Evolutionary conservation across 2,797 vertebrate genomes (phyloP), one percentile per base, ranked within the genome.

Genomic region (Sebastes iracundus): DNA sequence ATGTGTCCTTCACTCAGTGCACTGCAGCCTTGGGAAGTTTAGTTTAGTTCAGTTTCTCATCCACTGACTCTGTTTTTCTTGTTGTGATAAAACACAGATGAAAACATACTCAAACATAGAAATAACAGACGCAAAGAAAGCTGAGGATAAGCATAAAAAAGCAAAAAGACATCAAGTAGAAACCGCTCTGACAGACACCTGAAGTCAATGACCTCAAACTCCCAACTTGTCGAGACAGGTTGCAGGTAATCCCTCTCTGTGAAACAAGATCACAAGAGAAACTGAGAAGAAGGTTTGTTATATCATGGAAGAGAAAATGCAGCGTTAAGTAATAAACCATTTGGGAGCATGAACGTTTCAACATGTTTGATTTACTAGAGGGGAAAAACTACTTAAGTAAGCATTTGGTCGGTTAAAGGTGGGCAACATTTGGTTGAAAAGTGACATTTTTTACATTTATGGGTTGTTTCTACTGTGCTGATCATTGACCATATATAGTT

Each of bases 361-460:
- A 52, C 49, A 52, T 49, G 49, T 52, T 20, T 52, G 18, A 52
- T 52, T 16, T 46, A 46, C 42, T 46, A 7, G 49, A 52, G 18
- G 49, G 0, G 20, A 0, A n/a, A 20, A 52, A n/a, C 49, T 20
- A n/a, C 1, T 52, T 52, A 2, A 46, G 14, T 16, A 42, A 42
- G 38, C 14, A 42, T 42, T 42, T 42, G 38, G 38, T 42, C 38
- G 2, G 38, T 42, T 42, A 7, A 42, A 42, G 14, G 0, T 46
- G 42, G 42, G 42, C 14, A 46, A 46, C 42, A 0, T 46, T 7
- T 46, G 42, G 42, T 18, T 46, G 42, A 1, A 16, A 18, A 46
- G 42, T 18, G 14, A 0, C 6, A 42, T 42, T 42, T 42, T 42
- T 18, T 6, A 14, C 0, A 38, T 38, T 14, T 38, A 38, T 0